These are phyloP conservation scores for Bucco capensis DNA, from an alignment of 2,113 vertebrate genomes.

Conservation along the genomic window DNA sequence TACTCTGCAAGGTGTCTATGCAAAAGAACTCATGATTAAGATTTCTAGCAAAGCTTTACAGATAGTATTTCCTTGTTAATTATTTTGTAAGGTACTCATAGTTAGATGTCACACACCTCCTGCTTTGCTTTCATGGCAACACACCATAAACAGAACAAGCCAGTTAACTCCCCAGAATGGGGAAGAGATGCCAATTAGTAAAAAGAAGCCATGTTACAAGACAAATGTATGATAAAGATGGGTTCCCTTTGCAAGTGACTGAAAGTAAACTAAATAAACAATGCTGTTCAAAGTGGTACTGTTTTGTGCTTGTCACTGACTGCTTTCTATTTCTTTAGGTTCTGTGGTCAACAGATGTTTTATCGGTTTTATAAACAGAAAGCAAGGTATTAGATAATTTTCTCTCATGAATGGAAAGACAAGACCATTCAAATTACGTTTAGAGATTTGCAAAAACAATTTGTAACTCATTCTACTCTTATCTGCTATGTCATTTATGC, in stretches of 20 bases:
- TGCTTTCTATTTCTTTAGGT: neutral
- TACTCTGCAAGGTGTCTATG: neutral
- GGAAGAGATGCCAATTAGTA: neutral
- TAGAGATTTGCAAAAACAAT: neutral
- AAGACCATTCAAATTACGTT: neutral
- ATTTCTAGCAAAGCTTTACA: neutral
- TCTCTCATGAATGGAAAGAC: neutral
- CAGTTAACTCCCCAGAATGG: neutral
- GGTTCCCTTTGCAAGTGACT: neutral
- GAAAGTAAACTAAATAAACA: neutral
- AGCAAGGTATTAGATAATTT: neutral
- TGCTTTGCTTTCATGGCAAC: neutral
- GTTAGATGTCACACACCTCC: neutral
- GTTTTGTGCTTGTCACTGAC: neutral
- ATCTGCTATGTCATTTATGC: neutral
- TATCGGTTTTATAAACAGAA: neutral
- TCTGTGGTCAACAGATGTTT: neutral
- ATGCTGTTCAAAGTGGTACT: neutral
- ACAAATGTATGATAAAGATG: neutral
- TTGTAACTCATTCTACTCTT: neutral
- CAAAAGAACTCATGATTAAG: neutral
- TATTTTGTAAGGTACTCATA: neutral
- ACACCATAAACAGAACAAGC: neutral
- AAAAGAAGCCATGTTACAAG: neutral
- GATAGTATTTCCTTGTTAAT: neutral